Conservation (phyloP, 2,888 invertebrate species). For the Lamproptera curius region DNA sequence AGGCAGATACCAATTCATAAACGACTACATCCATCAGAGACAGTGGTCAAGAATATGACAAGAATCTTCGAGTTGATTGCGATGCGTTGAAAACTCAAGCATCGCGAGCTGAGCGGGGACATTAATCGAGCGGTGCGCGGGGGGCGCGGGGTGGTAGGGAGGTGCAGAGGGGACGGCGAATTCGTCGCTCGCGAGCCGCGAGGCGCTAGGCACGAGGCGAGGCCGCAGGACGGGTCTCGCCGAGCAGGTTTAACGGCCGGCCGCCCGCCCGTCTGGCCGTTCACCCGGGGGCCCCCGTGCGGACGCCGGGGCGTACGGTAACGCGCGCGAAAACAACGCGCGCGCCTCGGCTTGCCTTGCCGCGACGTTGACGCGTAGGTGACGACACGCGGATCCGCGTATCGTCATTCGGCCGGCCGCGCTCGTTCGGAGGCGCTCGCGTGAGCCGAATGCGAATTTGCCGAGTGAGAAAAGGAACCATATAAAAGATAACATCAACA, state of each 20-base stretch:
- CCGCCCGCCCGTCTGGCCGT: slow-evolving; percentile 74
- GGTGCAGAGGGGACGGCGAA: too few species aligned
- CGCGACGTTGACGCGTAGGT: slow-evolving; percentile 17
- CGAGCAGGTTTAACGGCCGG: slow-evolving; percentile 71
- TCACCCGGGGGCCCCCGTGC: slow-evolving; percentile 73
- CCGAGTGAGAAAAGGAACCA: background rate
- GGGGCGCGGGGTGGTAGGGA: too few species aligned
- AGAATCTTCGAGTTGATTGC: too few species aligned
- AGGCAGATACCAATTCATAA: too few species aligned
- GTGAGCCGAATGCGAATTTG: too few species aligned
- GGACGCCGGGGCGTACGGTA: slow-evolving; percentile 34
- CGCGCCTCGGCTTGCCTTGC: slow-evolving; percentile 57
- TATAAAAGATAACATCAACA: background rate
- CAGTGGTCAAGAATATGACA: too few species aligned
- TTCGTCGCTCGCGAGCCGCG: slow-evolving; percentile 1
- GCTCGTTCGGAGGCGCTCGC: background rate
- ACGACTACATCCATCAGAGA: too few species aligned
- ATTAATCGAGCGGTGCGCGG: slow-evolving; percentile 15
- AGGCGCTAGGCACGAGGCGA: slow-evolving; percentile 23
- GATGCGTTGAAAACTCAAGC: too few species aligned
- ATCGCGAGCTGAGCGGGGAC: too few species aligned
- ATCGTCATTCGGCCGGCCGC: slow-evolving; percentile 32
- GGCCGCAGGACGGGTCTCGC: slow-evolving; percentile 41
- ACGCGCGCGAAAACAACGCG: slow-evolving; percentile 72
- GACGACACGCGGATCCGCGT: slow-evolving; percentile 29